Conservation (phyloP, 2,113 vertebrate species). For the Silurus asotus region DNA sequence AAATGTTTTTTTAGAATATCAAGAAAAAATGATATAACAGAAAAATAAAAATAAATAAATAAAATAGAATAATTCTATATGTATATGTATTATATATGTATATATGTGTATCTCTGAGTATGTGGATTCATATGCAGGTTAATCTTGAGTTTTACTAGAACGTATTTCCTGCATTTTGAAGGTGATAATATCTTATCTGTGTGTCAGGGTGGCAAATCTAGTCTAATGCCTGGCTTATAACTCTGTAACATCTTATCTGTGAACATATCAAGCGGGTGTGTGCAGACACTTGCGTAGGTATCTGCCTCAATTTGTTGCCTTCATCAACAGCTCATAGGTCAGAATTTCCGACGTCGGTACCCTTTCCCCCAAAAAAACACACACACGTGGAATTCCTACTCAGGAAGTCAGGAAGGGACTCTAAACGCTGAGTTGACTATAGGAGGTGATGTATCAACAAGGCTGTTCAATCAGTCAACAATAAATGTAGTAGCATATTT, state of each 20-base stretch:
- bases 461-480: not conserved
- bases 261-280: not conserved
- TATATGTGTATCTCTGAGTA: too few relatives aligned
- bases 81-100: too few relatives aligned
- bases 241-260: not conserved
- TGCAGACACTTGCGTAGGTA: not conserved
- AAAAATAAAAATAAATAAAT: too few relatives aligned
- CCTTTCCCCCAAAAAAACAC: not conserved
- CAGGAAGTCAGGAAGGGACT: not conserved
- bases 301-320: not conserved
- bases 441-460: not conserved
- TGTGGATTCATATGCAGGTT: not conserved
- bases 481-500: not conserved
- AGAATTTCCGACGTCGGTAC: not conserved
- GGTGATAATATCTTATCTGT: constrained; percentile 61
- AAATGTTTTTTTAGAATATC: not conserved
- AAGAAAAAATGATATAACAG: too few relatives aligned
- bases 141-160: constrained; percentile 45
- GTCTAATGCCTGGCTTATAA: constrained; percentile 21
- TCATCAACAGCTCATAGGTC: not conserved
- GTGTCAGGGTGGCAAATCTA: constrained; percentile 65
- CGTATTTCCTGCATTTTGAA: constrained; percentile 52
- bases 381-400: not conserved
- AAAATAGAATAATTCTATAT: too few relatives aligned
- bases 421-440: not conserved